These are phyloP conservation scores for Balaeniceps rex DNA, from an alignment of 2,113 vertebrate genomes.

Conservation along the genomic window DNA sequence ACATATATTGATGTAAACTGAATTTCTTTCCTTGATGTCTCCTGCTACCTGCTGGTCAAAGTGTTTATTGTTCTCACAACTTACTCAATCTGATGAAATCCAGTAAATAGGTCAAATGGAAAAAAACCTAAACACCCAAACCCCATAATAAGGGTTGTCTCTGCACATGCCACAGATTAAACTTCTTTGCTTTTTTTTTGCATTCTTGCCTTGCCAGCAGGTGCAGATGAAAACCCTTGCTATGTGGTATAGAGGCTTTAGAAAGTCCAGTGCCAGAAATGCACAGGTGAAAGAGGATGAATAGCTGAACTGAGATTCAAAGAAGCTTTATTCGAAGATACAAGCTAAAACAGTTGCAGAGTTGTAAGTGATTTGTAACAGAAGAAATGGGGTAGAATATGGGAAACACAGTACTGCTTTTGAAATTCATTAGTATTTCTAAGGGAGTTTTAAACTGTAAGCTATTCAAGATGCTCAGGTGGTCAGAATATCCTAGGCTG, in stretches of 20 bases:
- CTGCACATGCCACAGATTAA: not conserved
- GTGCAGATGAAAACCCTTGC: not conserved
- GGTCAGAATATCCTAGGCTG: not conserved
- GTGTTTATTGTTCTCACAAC: not conserved
- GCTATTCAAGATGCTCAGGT: not conserved
- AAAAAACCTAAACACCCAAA: not conserved
- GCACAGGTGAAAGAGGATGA: not conserved
- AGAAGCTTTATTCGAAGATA: not conserved
- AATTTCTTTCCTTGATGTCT: not conserved
- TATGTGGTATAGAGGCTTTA: not conserved
- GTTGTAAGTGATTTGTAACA: not conserved
- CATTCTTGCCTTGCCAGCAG: not conserved
- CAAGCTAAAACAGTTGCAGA: not conserved
- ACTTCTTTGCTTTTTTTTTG: not conserved
- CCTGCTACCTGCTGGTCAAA: conserved; percentile 31
- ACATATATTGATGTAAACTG: not conserved
- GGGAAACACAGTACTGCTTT: not conserved
- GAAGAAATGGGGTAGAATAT: not conserved
- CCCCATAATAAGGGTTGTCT: not conserved
- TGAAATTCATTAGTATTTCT: not conserved
- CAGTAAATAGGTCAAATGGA: not conserved
- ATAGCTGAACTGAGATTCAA: not conserved
- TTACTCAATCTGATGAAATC: not conserved
- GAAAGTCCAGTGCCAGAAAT: not conserved
- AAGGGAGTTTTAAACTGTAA: not conserved